Evolutionary conservation across 2,113 vertebrate genomes (phyloP).

Genomic region (Pseudorectes ferrugineus): DNA sequence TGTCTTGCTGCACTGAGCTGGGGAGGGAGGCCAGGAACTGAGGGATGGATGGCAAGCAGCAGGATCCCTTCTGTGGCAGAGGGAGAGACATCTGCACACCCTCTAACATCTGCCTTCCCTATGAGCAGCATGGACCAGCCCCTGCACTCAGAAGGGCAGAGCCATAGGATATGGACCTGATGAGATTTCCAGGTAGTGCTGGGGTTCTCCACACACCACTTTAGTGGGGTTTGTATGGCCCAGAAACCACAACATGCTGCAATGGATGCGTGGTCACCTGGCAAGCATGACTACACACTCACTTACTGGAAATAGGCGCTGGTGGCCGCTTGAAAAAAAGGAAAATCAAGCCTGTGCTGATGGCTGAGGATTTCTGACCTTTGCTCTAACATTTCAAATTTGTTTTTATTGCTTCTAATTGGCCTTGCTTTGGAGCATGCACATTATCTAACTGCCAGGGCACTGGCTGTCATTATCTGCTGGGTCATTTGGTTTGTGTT

Average conservation of each 20-base stretch:
- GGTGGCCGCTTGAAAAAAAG: neutral
- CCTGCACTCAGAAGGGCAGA: neutral
- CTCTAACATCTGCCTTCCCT: neutral
- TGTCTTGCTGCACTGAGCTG: neutral
- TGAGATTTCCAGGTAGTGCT: neutral
- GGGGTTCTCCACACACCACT: neutral
- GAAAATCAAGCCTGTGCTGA: neutral
- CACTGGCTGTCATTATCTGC: slow-evolving; percentile 28
- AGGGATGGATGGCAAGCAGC: neutral
- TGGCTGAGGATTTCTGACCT: slow-evolving; percentile 39
- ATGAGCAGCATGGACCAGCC: neutral
- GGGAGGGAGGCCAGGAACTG: neutral
- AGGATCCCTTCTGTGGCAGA: neutral
- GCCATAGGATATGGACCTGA: neutral
- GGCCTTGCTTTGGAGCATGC: slow-evolving; percentile 26
- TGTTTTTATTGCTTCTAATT: slow-evolving; percentile 57
- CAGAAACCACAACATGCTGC: neutral
- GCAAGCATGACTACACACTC: neutral
- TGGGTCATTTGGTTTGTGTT: slow-evolving; percentile 28
- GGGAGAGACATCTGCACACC: neutral
- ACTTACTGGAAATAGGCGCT: neutral
- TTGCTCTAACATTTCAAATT: slow-evolving; percentile 41
- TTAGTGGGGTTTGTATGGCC: neutral
- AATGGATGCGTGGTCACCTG: neutral
- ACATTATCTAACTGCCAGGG: slow-evolving; percentile 15